Evolutionary conservation across 2,113 vertebrate species (phyloP).

Genomic region (Struthidea cinerea): DNA sequence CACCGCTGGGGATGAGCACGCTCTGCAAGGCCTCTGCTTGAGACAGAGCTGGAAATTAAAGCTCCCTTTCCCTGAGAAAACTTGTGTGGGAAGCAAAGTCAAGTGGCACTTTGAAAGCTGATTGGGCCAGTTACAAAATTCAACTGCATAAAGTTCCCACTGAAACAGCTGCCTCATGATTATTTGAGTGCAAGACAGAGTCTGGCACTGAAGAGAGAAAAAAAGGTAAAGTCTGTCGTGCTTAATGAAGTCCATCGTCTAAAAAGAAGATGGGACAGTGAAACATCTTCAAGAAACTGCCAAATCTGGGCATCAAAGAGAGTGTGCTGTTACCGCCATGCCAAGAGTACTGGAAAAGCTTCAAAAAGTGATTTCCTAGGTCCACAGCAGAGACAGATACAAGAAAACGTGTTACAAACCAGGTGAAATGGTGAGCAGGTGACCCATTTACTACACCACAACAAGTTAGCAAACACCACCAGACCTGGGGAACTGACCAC

Average conservation of each 20-base stretch:
- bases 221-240: neutral
- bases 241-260: neutral
- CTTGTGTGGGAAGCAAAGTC: neutral
- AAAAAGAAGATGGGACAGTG: neutral
- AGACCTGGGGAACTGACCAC: neutral
- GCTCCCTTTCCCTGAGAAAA: neutral
- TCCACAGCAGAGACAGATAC: neutral
- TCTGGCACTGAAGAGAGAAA: neutral
- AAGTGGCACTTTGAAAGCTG: neutral
- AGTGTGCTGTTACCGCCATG: neutral
- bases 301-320: neutral
- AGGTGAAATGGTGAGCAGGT: neutral
- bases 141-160: neutral
- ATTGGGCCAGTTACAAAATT: neutral
- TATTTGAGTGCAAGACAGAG: neutral
- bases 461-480: neutral
- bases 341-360: neutral
- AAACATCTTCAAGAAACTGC: neutral
- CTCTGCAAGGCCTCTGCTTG: neutral
- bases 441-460: neutral
- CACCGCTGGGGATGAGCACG: accelerated
- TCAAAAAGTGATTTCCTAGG: neutral
- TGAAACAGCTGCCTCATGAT: neutral
- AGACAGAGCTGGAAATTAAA: neutral
- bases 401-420: neutral